phyloP scores from a whole-genome alignment of 2,797 vertebrate genomes.

The Hydrocynus forskahlii region DNA sequence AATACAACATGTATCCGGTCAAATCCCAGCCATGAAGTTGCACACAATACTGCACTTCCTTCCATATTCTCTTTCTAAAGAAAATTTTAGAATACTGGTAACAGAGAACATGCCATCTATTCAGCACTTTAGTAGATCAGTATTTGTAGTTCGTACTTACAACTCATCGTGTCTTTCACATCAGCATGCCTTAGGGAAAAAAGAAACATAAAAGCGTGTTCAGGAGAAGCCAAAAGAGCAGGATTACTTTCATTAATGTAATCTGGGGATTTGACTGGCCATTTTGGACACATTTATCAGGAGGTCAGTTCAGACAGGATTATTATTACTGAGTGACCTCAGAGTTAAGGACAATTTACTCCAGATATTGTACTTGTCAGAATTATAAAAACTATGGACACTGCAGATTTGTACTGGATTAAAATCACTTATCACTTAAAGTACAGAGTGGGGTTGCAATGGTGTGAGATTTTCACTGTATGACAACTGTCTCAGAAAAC shows the following conservation, averaged over 20 bases:
- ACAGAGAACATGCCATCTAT: background rate
- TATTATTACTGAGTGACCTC: background rate
- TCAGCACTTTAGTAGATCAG: background rate
- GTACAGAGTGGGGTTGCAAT: background rate
- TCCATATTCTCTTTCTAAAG: too few species aligned
- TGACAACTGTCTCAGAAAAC: too few species aligned
- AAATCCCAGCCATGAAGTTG: too few species aligned
- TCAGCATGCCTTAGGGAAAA: conserved; percentile 4
- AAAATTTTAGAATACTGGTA: background rate
- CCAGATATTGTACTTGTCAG: background rate
- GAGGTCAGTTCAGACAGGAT: background rate
- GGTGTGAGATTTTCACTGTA: too few species aligned
- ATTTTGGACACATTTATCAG: background rate
- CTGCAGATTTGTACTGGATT: background rate
- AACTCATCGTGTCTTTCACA: background rate
- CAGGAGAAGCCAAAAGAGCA: background rate
- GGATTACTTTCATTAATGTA: background rate
- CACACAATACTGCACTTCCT: too few species aligned
- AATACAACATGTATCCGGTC: too few species aligned
- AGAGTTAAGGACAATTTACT: background rate
- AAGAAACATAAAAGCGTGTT: background rate
- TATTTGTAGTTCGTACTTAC: background rate
- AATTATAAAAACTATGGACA: background rate
- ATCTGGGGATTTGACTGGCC: background rate
- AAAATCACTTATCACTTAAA: background rate